Evolutionary conservation across 2,797 vertebrate species (phyloP).

Genomic region (Falco peregrinus): DNA sequence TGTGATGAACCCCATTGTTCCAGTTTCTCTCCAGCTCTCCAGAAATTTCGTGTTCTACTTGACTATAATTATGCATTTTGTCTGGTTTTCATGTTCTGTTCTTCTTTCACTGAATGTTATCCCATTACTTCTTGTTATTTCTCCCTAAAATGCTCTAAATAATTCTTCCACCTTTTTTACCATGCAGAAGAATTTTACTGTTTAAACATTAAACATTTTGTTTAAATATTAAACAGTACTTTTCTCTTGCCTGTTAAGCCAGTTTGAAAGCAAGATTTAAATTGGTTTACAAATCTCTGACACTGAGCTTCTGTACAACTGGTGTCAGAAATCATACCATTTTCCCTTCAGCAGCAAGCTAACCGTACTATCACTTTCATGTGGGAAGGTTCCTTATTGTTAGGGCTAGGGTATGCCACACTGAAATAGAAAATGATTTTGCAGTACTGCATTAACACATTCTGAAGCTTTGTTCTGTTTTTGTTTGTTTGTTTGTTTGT

Average conservation of each 20-base stretch:
- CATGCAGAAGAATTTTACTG: neutral
- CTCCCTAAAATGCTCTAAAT: neutral
- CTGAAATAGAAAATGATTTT: neutral
- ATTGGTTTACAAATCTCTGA: neutral
- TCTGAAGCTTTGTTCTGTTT: neutral
- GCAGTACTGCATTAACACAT: neutral
- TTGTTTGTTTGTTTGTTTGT: neutral
- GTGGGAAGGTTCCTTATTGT: neutral
- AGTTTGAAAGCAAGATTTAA: neutral
- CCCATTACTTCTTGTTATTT: neutral
- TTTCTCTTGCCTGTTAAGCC: neutral
- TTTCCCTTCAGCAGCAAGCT: neutral
- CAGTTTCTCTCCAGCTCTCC: accelerated
- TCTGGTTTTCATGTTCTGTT: neutral
- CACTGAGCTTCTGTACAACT: neutral
- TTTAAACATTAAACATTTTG: slow-evolving; percentile 20
- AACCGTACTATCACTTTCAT: neutral
- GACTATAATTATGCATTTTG: neutral
- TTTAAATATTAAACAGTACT: slow-evolving; percentile 32
- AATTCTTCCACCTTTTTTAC: neutral
- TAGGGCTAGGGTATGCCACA: neutral
- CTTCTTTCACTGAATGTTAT: neutral
- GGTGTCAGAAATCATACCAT: neutral
- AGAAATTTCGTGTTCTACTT: neutral
- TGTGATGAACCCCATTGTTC: neutral